Evolutionary conservation across 1,140 invertebrate genomes (phyloP).

Genomic region (Wiebesia pumilae): DNA sequence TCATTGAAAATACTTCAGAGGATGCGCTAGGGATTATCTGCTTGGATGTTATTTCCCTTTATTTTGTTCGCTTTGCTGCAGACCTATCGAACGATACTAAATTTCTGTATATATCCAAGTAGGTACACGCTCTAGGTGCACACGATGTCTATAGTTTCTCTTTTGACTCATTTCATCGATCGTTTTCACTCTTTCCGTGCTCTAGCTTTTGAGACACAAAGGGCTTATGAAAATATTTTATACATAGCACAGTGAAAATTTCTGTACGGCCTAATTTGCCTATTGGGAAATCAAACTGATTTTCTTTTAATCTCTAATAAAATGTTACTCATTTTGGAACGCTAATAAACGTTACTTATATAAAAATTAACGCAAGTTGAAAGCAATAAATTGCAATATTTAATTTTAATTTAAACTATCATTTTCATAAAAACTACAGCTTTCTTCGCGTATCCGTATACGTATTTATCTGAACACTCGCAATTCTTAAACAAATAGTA

Average conservation of each 20-base stretch:
- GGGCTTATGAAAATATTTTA: neutral
- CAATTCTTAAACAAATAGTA: no score
- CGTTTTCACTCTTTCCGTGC: neutral
- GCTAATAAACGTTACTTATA: no score
- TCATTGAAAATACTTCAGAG: neutral
- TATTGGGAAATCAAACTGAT: no score
- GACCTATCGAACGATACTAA: neutral
- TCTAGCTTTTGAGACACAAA: neutral
- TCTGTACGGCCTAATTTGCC: no score
- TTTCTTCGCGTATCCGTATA: no score
- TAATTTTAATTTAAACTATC: no score
- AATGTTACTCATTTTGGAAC: no score
- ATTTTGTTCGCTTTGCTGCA: neutral
- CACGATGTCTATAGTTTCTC: neutral
- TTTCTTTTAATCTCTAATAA: no score
- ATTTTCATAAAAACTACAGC: no score
- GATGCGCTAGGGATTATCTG: conserved; percentile 14
- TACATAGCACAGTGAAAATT: neutral
- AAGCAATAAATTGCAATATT: no score
- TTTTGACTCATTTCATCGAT: conserved; percentile 3
- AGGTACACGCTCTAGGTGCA: neutral
- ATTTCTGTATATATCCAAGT: neutral
- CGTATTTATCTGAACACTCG: no score
- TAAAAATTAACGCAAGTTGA: no score
- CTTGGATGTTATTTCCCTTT: neutral